These are phyloP conservation scores for Philaenus spumarius DNA, from an alignment of 1,140 invertebrate species.

Conservation along the genomic window DNA sequence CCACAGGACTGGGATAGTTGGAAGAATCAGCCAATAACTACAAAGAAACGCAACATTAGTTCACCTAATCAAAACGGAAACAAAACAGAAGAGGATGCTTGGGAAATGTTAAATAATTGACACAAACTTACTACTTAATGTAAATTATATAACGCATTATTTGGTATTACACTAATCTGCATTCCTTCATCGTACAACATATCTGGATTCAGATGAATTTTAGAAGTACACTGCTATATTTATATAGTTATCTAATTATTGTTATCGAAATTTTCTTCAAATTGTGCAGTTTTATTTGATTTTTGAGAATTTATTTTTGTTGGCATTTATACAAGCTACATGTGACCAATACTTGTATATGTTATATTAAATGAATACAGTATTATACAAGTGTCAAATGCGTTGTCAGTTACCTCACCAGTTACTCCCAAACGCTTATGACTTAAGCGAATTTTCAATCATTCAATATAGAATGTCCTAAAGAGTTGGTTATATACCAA, in stretches of 20 bases:
- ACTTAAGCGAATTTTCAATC: no score
- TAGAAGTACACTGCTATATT: no score
- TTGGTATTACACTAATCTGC: not conserved
- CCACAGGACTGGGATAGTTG: slow-evolving; percentile 8
- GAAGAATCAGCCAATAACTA: not conserved
- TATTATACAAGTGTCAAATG: no score
- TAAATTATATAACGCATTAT: not conserved
- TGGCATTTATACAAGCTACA: not conserved
- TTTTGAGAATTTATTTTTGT: not conserved
- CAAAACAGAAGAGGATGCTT: slow-evolving; percentile 41
- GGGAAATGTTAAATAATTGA: slow-evolving; percentile 40
- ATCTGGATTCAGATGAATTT: no score
- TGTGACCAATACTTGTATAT: not conserved
- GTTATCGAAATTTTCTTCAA: not conserved
- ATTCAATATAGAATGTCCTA: no score
- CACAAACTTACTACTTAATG: not conserved
- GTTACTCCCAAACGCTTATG: no score
- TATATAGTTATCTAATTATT: no score
- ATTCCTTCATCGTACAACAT: no score
- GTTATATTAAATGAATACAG: not conserved
- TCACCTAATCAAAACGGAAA: slow-evolving; percentile 28
- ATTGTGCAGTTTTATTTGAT: not conserved
- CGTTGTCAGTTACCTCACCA: no score
- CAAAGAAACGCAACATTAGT: slow-evolving; percentile 3
- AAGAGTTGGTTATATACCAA: no score